Evolutionary conservation across 2,888 invertebrate species (phyloP), one percentile per base, ranked within the genome.

Genomic region (Sphecodes monilicornis): DNA sequence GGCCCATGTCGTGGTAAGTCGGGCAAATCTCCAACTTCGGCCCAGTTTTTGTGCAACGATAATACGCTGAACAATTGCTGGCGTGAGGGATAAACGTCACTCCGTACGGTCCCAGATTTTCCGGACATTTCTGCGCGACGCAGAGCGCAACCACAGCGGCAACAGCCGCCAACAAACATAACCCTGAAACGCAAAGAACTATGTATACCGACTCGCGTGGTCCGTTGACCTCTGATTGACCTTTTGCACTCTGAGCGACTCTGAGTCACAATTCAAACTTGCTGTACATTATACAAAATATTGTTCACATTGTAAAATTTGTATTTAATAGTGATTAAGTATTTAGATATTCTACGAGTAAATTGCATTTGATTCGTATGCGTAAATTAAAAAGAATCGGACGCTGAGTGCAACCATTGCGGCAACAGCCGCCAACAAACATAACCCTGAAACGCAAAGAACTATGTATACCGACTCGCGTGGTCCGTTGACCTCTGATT

Each of bases 11-110:
- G 5, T 0, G 0, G 57, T 50, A 50, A 6, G 57, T 11, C 26
- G 57, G 57, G 26, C 57, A 57, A 0, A 1, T 0, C 5, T 57
- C 26, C 13, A 5, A 0, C 0, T 5, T 1, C 4, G 0, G 13
- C 0, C 1, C 5, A 5, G 13, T 3, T 1, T 0, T 11, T 5
- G 26, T 57, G 26, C 57, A 57, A 13, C 57, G 57, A 57, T 57
- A 57, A 3, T 57, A 57, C 26, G 13, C 11, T 1, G 26, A 0
- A 57, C 57, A 57, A 26, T 57, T 13, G 13, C 0, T 5, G 1
- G 4, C 13, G 10, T 26, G 0, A 5, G 57, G 13, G 16, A 57
- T 16, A 5, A 57, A 57, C 57, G 26, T 5, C 4, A 57, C 57
- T 5, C 5, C 57, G 57, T 26, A 0, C 16, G 26, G 26, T 16